Conservation (phyloP, 2,888 invertebrate genomes). For the Amiota minor region DNA sequence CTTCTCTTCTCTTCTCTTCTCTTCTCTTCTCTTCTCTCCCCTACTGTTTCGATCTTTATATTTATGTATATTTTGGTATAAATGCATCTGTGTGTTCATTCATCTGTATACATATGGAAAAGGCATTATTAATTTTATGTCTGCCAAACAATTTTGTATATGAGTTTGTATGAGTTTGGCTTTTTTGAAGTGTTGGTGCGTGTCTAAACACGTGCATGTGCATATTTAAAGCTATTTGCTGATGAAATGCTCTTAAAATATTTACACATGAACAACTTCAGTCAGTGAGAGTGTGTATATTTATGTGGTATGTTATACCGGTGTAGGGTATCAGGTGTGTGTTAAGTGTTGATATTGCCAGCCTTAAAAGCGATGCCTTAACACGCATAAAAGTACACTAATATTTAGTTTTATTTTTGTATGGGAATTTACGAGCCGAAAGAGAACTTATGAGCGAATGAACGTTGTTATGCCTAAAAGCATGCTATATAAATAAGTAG, state of each 20-base stretch:
- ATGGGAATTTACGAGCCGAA: background rate
- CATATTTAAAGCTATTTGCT: slow-evolving; percentile 25
- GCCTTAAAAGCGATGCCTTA: too few relatives aligned
- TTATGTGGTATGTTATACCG: background rate
- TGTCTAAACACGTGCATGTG: slow-evolving; percentile 28
- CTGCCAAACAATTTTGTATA: background rate
- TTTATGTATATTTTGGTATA: background rate
- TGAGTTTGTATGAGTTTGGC: slow-evolving; percentile 6
- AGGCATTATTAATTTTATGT: slow-evolving; percentile 14
- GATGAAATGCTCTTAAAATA: slow-evolving; percentile 15
- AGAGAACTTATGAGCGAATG: background rate
- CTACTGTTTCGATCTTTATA: background rate
- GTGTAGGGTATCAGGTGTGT: too few relatives aligned
- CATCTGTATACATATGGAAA: slow-evolving; percentile 9
- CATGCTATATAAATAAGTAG: slow-evolving; percentile 9
- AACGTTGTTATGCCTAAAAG: slow-evolving; percentile 9
- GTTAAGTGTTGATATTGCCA: too few relatives aligned
- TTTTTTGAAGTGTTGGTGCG: slow-evolving; percentile 32
- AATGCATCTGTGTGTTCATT: background rate
- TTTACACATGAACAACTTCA: slow-evolving; percentile 8
- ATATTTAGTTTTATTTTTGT: slow-evolving; percentile 9
- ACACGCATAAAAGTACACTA: slow-evolving; percentile 3
- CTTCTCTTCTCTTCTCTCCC: background rate
- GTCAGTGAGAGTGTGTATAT: background rate
- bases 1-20: too few relatives aligned